These are phyloP conservation scores for Trachelipus rathkii DNA, from an alignment of 1,140 invertebrate species.

Conservation along the genomic window DNA sequence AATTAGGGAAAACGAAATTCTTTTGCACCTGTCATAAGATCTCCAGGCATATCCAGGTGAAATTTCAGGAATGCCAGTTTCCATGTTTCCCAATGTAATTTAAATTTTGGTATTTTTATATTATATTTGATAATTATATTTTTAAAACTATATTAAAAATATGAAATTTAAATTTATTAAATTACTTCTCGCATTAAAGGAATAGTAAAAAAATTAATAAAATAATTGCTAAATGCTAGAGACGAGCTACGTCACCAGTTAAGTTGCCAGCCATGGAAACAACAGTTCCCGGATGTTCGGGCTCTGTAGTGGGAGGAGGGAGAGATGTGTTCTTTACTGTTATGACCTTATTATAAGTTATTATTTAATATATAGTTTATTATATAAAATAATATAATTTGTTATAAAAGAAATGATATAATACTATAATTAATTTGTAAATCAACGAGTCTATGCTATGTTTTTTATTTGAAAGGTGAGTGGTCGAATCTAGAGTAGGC, in stretches of 20 bases:
- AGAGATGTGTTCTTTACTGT: constrained; percentile 3
- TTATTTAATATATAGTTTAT: constrained; percentile 2
- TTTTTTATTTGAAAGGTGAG: neutral
- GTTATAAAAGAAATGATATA: too few relatives aligned
- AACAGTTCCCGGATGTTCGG: neutral
- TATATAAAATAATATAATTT: neutral
- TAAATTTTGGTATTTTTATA: neutral
- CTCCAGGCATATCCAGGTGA: constrained; percentile 2
- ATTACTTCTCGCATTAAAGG: too few relatives aligned
- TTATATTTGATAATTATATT: too few relatives aligned
- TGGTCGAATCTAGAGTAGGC: too few relatives aligned
- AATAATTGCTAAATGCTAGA: neutral
- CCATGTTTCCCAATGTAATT: neutral
- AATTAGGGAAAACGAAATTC: constrained; percentile 1
- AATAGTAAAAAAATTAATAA: too few relatives aligned
- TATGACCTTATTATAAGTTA: constrained; percentile 4
- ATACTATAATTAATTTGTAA: too few relatives aligned
- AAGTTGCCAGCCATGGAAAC: constrained; percentile 2
- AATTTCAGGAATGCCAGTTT: constrained; percentile 3
- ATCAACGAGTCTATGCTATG: neutral
- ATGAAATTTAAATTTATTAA: too few relatives aligned
- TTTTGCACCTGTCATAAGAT: constrained; percentile 3
- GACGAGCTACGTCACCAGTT: neutral
- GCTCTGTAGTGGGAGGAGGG: constrained; percentile 1
- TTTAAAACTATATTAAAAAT: too few relatives aligned